These are phyloP conservation scores for Sciurus carolinensis DNA, from an alignment of 2,797 vertebrate genomes.

Conservation along the genomic window DNA sequence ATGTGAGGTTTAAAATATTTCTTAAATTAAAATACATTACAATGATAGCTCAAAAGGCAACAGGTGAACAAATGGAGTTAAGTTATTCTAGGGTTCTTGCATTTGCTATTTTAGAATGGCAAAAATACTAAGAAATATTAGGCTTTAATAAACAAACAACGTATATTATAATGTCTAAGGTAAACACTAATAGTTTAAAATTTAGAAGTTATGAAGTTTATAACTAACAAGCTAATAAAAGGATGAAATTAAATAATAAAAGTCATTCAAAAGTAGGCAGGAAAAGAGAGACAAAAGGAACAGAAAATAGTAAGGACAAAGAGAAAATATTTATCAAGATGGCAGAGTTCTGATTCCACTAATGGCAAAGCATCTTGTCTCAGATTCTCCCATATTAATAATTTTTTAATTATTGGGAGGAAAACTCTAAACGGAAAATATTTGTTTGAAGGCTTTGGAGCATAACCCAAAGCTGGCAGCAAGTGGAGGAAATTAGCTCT, in stretches of 20 bases:
- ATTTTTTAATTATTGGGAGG: background rate
- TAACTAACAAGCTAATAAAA: background rate
- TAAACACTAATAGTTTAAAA: background rate
- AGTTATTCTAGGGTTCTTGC: background rate
- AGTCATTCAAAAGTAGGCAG: background rate
- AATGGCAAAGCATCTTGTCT: conserved; percentile 5
- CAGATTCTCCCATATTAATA: background rate
- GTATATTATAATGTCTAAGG: background rate
- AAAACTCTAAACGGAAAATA: background rate
- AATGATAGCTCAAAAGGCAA: background rate
- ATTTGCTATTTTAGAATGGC: background rate
- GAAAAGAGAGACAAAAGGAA: background rate
- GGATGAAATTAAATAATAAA: background rate
- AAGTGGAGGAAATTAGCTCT: background rate
- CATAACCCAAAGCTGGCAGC: background rate
- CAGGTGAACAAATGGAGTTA: background rate
- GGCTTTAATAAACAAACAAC: background rate
- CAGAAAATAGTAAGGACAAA: background rate
- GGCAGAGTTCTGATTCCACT: background rate
- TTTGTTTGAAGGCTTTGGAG: background rate
- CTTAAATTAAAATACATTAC: background rate
- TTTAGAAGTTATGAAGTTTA: background rate
- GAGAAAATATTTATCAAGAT: background rate
- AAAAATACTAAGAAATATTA: background rate
- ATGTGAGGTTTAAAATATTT: background rate